Evolutionary conservation across 1,140 invertebrate genomes (phyloP), one percentile per base, ranked within the genome.

Genomic region (Diprion similis): DNA sequence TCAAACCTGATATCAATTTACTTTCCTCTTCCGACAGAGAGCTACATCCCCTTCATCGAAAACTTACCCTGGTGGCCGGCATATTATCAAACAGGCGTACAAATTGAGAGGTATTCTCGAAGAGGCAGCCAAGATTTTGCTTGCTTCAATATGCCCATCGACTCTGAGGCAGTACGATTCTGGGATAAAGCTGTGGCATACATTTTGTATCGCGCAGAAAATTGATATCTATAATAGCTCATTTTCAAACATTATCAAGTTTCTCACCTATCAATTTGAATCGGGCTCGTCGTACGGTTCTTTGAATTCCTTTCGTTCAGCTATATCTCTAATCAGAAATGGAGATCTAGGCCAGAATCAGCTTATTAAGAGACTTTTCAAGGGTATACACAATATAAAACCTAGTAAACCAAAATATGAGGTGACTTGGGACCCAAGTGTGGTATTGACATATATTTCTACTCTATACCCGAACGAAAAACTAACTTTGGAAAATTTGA

Each of bases 401-500:
- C 51, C 51, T n/a, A 59, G 10, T 11, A 59, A 59, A 59, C 51
- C 51, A n/a, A 59, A 8, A 11, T 59, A 59, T 59, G 51, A 59
- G 8, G 51, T 59, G 51, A 59, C 51, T 11, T 59, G 51, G 51
- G 8, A 59, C n/a, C 51, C 51, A 11, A n/a, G 1, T n/a, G n/a
- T n/a, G n/a, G 51, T 8, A 59, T n/a, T 59, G 8, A n/a, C 10
- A 11, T 59, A 7, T 3, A 59, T 59, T 8, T 59, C n/a, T n/a
- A 59, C 51, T 8, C 8, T 7, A 11, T 65, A 71, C 18, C 71
- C 67, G 13, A 19, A 70, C 13, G 46, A 68, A 48, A 51, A n/a
- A 37, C 15, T 77, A n/a, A 66, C 79, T 71, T 18, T 71, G 64
- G 51, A 75, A 51, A 67, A 59, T 68, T 46, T 74, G 51, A 72